Percentiles rank a stretch among this genome's conserved stretches.
Conservation (phyloP, 2,113 vertebrate species). For the Mesembrinibis cayennensis region DNA sequence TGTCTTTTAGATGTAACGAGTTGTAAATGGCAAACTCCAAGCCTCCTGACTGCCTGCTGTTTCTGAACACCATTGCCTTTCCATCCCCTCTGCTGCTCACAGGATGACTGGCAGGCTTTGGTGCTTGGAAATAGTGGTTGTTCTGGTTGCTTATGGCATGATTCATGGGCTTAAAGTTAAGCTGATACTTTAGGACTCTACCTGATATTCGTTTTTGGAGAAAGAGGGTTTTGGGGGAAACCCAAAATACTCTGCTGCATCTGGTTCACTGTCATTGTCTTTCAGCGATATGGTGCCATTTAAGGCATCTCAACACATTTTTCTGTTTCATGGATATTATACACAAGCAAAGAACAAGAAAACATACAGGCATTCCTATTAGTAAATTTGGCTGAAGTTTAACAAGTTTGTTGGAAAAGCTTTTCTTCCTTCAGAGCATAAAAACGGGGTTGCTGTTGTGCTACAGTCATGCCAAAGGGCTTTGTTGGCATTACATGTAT, state of each 20-base stretch:
- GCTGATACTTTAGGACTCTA: not conserved
- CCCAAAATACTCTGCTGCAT: not conserved
- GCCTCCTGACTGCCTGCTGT: not conserved
- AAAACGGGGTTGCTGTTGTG: not conserved
- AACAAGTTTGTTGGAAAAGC: not conserved
- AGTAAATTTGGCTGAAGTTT: not conserved
- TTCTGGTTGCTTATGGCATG: not conserved
- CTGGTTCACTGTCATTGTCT: not conserved
- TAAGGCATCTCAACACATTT: not conserved
- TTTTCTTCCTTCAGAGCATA: not conserved
- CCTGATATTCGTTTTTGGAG: not conserved
- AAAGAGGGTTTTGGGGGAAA: not conserved
- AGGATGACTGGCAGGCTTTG: not conserved
- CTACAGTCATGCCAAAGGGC: not conserved
- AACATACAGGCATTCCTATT: not conserved
- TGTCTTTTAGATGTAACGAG: not conserved
- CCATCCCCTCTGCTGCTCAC: not conserved
- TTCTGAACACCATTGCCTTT: not conserved
- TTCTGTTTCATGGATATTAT: not conserved
- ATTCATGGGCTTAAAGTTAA: not conserved
- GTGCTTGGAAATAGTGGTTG: not conserved
- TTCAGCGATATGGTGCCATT: accelerated
- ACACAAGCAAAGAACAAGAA: not conserved
- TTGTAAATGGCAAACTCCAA: not conserved
- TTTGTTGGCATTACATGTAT: not conserved